Base-by-base conservation (phyloP, 2,888 invertebrate genomes). In the Oscheius sp. region DNA sequence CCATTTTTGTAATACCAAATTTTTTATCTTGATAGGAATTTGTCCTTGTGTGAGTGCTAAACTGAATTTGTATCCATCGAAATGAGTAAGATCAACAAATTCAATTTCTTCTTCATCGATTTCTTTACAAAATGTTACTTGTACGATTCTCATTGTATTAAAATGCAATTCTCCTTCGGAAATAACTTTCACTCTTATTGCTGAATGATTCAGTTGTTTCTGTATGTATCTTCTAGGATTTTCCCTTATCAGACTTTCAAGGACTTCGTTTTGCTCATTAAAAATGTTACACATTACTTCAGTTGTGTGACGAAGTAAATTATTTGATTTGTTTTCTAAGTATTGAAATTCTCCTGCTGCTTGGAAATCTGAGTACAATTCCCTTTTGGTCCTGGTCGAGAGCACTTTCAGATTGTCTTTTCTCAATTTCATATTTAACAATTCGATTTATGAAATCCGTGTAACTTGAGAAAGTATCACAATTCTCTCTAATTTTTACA, bases 271-370 rank as follows among this genome's bases (percentile, higher is more conserved):
- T 15, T 70, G 65, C 12, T 70, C 66, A 39, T 65, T 66, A 17
- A 66, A 65, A 2, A 66, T 70, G 27, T 66, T 46, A 55, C 65
- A 66, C n/a, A n/a, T n/a, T n/a, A n/a, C n/a, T n/a, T n/a, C n/a
- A n/a, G n/a, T n/a, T n/a, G n/a, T n/a, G n/a, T n/a, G n/a, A n/a
- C n/a, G n/a, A n/a, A n/a, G n/a, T n/a, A n/a, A n/a, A n/a, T n/a
- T n/a, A n/a, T n/a, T n/a, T n/a, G n/a, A n/a, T n/a, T n/a, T n/a
- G n/a, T n/a, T n/a, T n/a, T n/a, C n/a, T n/a, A n/a, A n/a, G 39
- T 72, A 74, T 70, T 74, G 71, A 65, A 74, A 74, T 37, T 74
- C 74, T 69, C 71, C 74, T 46, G 71, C 69, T 64, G 71, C 71
- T 74, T 74, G 74, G 57, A 70, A 74, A 34, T 74, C 74, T 63